Base-by-base conservation (phyloP, 64 coral and sea anemone species). In the Montipora foliosa region DNA sequence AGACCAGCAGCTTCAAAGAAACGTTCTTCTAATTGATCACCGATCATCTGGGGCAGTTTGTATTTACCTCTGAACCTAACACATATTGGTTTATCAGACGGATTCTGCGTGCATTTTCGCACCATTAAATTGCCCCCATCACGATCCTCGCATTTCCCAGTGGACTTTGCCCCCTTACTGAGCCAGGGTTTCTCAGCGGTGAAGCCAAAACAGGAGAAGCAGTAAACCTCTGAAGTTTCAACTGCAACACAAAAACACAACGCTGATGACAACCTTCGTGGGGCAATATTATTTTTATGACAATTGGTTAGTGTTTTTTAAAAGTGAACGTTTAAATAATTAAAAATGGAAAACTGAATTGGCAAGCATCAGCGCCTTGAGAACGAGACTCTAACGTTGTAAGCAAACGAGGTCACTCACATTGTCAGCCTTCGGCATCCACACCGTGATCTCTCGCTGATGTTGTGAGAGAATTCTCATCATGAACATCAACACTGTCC, bases 201-300 rank as follows among this genome's bases (percentile, higher is more conserved):
- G 22, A 49, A 86, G 9, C 82, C 82, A 72, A 71, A 49, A 15
- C 82, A 86, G 4, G 62, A 71, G 44, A 71, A 86, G 60, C 82
- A 86, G 66, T 72, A 72, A 5, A 86, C 24, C 11, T 49, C 62
- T 6, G 61, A 48, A 51, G 16, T 20, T 8, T 71, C 48, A 19
- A 72, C 82, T 86, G 17, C 15, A 86, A 85, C 44, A 85, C 3
- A 85, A 86, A 47, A 5, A 50, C 37, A 22, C 11, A 61, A 82
- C 5, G 55, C 5, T 44, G 20, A 61, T 11, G 2, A 21, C 5
- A 57, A 10, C 48, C 3, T 3, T 11, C 61, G 13, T 4, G 29
- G 53, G 6, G 53, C 6, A 57, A 6, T 57, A 57, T 57, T 57
- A 8, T 57, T 57, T 57, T 11, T 57, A 8, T 11, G 11, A 57